Base-by-base conservation (phyloP, 2,888 invertebrate species). In the Pristionchus mayeri region DNA sequence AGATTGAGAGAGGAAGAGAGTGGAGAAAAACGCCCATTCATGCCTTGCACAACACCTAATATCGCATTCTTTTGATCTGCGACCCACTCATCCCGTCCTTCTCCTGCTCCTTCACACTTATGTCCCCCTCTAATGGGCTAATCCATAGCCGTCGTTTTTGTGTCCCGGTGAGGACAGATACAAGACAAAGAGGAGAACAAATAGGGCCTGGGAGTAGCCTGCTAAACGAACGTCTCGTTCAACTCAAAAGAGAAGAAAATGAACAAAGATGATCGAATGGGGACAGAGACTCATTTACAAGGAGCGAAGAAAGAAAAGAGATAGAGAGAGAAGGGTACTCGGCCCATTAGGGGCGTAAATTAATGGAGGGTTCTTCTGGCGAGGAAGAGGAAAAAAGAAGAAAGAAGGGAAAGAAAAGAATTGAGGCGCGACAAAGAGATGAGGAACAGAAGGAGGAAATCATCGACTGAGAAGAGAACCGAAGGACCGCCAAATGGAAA, bases 371-470 rank as follows among this genome's bases (percentile, higher is more conserved):
- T 50, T 34, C 21, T 50, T 50, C 50, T 34, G 79, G 30, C 44
- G 71, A 81, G 57, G 48, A 78, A 60, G 54, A 57, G 80, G 50
- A 37, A 27, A 79, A 85, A n/a, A 67, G 67, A 63, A 30, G 40
- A n/a, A 50, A 78, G 24, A 78, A 50, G 50, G 76, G 76, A 18
- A 30, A 63, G 24, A n/a, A 54, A n/a, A 44, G 54, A 54, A 3
- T 54, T 54, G 13, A 7, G 3, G 54, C 7, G 54, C n/a, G n/a
- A 54, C 7, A 54, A 21, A 54, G 21, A 54, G 54, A 71, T 9
- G 40, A 44, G n/a, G 44, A 54, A 13, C 6, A n/a, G 4, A 21
- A 50, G 7, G 78, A 40, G 21, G 67, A 67, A 40, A 37, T 3
- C 18, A 37, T 3, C 11, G 13, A 34, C 21, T 16, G 44, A 76